phyloP scores from a whole-genome alignment of 2,113 vertebrate species.

The Microtus oregoni region DNA sequence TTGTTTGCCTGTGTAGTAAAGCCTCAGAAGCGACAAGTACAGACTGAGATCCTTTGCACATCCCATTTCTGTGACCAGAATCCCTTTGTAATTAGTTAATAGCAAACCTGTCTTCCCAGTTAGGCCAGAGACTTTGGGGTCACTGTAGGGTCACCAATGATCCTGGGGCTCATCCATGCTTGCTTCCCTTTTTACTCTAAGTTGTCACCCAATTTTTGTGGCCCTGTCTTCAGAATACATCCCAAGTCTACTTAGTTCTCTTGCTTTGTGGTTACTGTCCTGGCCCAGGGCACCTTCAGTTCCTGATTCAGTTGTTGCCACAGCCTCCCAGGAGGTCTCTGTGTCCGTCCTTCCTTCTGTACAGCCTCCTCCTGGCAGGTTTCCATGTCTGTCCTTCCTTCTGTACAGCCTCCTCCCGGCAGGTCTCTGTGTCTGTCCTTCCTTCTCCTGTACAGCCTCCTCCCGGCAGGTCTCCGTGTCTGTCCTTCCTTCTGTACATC shows the following conservation, averaged over 20 bases:
- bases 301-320: neutral
- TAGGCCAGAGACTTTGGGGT: neutral
- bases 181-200: neutral
- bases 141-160: neutral
- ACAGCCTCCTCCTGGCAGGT: no score
- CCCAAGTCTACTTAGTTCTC: neutral
- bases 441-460: no score
- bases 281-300: neutral
- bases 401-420: neutral
- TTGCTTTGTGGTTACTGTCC: neutral
- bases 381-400: no score
- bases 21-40: neutral
- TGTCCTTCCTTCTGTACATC: no score
- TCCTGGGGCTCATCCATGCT: neutral
- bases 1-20: conserved; percentile 29
- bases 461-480: no score
- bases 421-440: no score
- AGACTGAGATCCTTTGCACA: neutral
- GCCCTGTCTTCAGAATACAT: neutral
- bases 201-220: neutral
- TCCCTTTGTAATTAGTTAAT: conserved; percentile 22
- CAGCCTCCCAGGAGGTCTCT: neutral
- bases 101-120: neutral
- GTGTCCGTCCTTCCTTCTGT: no score
- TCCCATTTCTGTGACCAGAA: neutral